Conservation (phyloP, 2,888 invertebrate species). For the Spatulosminthurus flaviceps region DNA sequence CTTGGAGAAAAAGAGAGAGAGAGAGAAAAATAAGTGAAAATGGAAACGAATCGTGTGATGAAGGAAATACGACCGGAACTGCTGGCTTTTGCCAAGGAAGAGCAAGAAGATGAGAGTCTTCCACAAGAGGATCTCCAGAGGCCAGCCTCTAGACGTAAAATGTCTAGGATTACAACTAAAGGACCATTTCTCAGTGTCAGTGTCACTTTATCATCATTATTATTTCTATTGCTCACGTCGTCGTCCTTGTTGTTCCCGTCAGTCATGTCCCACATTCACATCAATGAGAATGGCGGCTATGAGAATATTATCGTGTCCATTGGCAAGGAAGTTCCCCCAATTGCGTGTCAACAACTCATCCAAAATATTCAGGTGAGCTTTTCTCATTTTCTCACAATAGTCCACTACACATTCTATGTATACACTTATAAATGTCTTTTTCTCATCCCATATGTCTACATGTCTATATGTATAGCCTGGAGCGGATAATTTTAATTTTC, state of each 20-base stretch:
- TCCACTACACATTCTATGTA: no score
- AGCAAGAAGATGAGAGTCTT: no score
- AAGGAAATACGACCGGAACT: conserved; percentile 44
- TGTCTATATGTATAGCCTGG: no score
- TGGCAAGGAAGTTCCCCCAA: conserved; percentile 63
- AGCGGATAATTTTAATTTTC: neutral
- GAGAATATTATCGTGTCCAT: conserved; percentile 63
- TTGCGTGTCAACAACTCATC: conserved; percentile 63
- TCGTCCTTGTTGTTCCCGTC: conserved; percentile 16
- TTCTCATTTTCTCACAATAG: no score
- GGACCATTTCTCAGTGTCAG: conserved; percentile 45
- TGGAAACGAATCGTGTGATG: conserved; percentile 37
- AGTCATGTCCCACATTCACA: conserved; percentile 52
- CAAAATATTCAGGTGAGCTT: conserved; percentile 63
- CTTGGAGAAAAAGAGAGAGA: no score
- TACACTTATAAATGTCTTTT: no score
- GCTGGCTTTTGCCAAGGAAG: no score
- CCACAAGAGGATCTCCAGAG: conserved; percentile 4
- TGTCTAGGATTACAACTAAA: neutral
- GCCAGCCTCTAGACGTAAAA: neutral
- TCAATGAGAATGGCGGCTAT: conserved; percentile 63
- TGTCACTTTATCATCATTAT: conserved; percentile 39
- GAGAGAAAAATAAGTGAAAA: no score
- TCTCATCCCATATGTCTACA: no score
- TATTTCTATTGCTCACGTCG: conserved; percentile 40